Percentiles rank a stretch among this genome's conserved stretches.
phyloP scores from a whole-genome alignment of 2,888 invertebrate species.

The Anorthoa munda region DNA sequence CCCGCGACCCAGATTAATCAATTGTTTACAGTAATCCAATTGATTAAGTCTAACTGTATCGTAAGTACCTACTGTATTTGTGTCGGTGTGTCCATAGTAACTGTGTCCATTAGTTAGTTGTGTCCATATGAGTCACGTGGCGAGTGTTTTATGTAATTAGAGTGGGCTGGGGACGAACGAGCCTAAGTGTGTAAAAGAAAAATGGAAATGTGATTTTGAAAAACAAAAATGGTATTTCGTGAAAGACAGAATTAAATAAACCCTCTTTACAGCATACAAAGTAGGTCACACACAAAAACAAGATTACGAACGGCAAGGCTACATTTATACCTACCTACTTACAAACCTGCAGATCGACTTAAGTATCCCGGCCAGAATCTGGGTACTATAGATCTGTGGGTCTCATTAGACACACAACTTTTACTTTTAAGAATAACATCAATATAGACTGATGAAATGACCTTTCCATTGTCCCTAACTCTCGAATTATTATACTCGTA shows the following conservation, averaged over 20 bases:
- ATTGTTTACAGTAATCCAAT: slow-evolving; percentile 64
- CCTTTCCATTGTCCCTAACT: no score
- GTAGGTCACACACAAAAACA: no score
- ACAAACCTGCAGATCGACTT: no score
- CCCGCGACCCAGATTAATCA: slow-evolving; percentile 51
- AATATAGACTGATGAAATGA: no score
- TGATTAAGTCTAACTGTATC: slow-evolving; percentile 62
- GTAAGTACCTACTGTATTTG: slow-evolving; percentile 5
- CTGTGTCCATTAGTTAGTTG: slow-evolving; percentile 9
- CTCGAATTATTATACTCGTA: no score
- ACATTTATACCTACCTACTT: no score
- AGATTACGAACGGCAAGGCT: no score
- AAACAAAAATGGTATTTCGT: not conserved
- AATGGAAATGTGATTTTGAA: not conserved
- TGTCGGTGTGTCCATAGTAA: slow-evolving; percentile 2
- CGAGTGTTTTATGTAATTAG: slow-evolving; percentile 59
- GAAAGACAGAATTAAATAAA: not conserved
- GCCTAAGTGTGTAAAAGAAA: slow-evolving; percentile 9
- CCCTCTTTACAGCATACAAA: no score
- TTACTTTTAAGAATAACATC: no score
- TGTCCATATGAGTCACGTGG: slow-evolving; percentile 55
- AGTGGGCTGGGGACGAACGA: slow-evolving; percentile 31
- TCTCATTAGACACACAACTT: no score
- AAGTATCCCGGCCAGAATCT: no score
- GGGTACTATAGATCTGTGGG: no score